phyloP scores from a whole-genome alignment of 2,113 vertebrate species.

The Thunnus thynnus region DNA sequence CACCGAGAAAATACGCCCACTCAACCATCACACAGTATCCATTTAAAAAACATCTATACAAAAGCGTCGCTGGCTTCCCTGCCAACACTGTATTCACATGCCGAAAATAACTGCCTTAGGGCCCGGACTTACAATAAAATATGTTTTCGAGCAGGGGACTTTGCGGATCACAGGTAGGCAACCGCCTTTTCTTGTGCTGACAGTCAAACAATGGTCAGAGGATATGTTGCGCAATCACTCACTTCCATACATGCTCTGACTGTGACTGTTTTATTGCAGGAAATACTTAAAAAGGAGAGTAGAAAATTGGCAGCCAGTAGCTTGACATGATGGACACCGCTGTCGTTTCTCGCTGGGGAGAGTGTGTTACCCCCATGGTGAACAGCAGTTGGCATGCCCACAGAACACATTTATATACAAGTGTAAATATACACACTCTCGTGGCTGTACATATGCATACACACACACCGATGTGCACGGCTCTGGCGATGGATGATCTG shows the following conservation, averaged over 20 bases:
- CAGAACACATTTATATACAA: constrained; percentile 16
- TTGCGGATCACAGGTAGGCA: constrained; percentile 35
- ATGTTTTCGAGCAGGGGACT: constrained; percentile 39
- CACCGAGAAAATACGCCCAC: constrained; percentile 22
- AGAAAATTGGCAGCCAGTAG: constrained; percentile 29
- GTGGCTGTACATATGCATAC: background rate
- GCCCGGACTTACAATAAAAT: constrained; percentile 25
- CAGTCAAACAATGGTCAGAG: constrained; percentile 46
- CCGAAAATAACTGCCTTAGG: constrained; percentile 33
- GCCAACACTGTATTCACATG: constrained; percentile 34
- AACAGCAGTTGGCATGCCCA: constrained; percentile 36
- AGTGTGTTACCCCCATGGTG: background rate
- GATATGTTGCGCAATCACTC: constrained; percentile 31
- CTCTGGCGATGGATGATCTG: background rate
- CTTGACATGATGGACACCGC: constrained; percentile 29
- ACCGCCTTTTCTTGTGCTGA: constrained; percentile 34
- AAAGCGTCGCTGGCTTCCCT: constrained; percentile 18
- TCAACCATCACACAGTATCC: constrained; percentile 34
- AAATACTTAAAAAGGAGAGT: constrained; percentile 26
- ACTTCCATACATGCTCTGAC: constrained; percentile 13
- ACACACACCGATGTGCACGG: background rate
- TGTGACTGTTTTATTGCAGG: constrained; percentile 20
- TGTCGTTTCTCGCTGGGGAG: background rate
- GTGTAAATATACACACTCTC: constrained; percentile 7
- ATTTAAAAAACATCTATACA: constrained; percentile 54